Evolutionary conservation across 2,113 vertebrate species (phyloP).

Genomic region (Cyanistes caeruleus): DNA sequence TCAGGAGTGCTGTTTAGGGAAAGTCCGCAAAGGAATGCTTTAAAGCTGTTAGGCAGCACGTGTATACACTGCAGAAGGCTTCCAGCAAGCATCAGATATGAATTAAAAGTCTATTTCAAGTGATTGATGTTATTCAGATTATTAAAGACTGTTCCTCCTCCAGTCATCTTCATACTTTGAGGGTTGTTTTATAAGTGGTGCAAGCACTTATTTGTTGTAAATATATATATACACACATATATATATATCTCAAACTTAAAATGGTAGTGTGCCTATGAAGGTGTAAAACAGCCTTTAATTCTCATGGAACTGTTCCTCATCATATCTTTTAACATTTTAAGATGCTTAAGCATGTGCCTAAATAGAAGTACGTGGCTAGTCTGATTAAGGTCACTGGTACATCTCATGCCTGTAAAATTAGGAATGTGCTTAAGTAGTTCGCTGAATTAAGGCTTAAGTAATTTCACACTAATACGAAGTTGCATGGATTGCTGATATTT

Average conservation of each 20-base stretch:
- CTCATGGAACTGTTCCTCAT: neutral
- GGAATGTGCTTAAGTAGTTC: conserved; percentile 21
- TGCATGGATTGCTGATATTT: neutral
- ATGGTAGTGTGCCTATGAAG: neutral
- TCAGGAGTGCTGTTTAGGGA: conserved; percentile 50
- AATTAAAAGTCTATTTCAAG: conserved; percentile 18
- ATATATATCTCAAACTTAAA: neutral
- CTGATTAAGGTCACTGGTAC: neutral
- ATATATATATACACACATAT: neutral
- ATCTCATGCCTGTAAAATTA: conserved; percentile 2
- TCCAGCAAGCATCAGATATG: neutral
- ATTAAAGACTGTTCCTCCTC: neutral
- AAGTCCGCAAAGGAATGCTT: conserved; percentile 2
- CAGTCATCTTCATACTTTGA: neutral
- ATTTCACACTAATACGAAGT: conserved; percentile 31
- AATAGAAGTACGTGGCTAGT: neutral
- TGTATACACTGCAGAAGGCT: neutral
- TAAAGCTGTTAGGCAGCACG: neutral
- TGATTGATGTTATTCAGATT: neutral
- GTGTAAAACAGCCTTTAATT: neutral
- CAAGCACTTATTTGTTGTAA: neutral
- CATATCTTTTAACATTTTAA: neutral
- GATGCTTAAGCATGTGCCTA: neutral
- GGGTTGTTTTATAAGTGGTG: neutral
- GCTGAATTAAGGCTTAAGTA: conserved; percentile 41